These are phyloP conservation scores for Paramormyrops kingsleyae DNA, from an alignment of 2,113 vertebrate genomes.

Conservation along the genomic window DNA sequence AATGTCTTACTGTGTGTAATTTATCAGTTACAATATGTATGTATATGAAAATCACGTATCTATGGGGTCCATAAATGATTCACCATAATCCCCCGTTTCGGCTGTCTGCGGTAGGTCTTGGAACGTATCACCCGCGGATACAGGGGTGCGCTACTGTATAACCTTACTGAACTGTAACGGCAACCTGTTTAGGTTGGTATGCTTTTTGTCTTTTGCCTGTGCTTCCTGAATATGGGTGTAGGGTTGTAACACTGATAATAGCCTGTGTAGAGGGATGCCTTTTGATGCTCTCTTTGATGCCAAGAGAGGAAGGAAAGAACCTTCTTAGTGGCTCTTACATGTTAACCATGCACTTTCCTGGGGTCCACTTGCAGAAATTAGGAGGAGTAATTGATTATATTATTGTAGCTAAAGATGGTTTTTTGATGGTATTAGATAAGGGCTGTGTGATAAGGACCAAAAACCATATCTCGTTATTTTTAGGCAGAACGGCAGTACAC, in stretches of 20 bases:
- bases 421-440: background rate
- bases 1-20: background rate
- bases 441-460: background rate
- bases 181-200: background rate
- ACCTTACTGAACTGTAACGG: background rate
- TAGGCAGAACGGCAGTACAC: background rate
- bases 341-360: background rate
- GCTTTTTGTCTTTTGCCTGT: background rate
- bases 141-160: background rate
- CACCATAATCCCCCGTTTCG: background rate
- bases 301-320: background rate
- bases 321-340: background rate
- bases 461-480: background rate
- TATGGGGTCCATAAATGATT: background rate
- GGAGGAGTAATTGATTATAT: background rate
- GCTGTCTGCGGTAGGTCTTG: background rate
- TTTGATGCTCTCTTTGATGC: background rate
- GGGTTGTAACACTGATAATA: background rate
- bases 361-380: background rate
- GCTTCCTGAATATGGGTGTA: background rate
- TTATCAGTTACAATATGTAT: background rate
- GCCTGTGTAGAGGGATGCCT: background rate
- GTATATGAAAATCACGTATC: background rate
- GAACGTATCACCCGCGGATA: background rate
- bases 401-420: background rate